Evolutionary conservation across 2,797 vertebrate genomes (phyloP), one percentile per base, ranked within the genome.

Genomic region (Chrosomus eos): DNA sequence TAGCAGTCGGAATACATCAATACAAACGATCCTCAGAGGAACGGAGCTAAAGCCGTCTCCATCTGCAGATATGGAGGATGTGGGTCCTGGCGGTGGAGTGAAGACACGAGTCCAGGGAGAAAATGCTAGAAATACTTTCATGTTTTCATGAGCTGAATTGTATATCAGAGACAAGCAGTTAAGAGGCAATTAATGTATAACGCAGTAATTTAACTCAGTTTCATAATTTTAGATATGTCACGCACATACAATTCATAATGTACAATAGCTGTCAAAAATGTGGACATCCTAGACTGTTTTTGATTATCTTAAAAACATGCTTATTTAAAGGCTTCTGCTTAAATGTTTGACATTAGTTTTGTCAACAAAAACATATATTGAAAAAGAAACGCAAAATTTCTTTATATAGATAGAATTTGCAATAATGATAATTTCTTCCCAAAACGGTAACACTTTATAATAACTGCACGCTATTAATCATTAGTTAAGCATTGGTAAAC

Each of bases 11-110:
- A 85, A 90, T 89, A 85, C 86, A 90, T 90, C 88, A 88, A 84
- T 87, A 87, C 81, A 87, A 87, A 90, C 85, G 80, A 87, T 84
- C 64, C 88, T 89, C 78, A 26, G 82, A 86, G 86, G 88, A 86
- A 51, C 71, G 64, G 73, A 74, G 84, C 75, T 79, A 86, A 43
- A 81, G 82, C 81, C 55, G 33, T 86, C 85, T 85, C 86, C 87
- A 88, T 88, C 89, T 89, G 85, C 71, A 83, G 80, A 51, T 67
- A 81, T 36, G 58, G 40, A 48, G 77, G 64, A 48, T 45, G n/a
- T 43, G n/a, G 71, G 5, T 48, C 14, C 40, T n/a, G 36, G 10
- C 36, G 9, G 55, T 43, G 55, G 38, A 66, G 43, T 51, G 62
- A 79, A 64, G 28, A 80, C 60, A 67, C 0, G 19, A 67, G 62